These are phyloP conservation scores for Neosalanx taihuensis DNA, from an alignment of 2,797 vertebrate species.

Conservation along the genomic window DNA sequence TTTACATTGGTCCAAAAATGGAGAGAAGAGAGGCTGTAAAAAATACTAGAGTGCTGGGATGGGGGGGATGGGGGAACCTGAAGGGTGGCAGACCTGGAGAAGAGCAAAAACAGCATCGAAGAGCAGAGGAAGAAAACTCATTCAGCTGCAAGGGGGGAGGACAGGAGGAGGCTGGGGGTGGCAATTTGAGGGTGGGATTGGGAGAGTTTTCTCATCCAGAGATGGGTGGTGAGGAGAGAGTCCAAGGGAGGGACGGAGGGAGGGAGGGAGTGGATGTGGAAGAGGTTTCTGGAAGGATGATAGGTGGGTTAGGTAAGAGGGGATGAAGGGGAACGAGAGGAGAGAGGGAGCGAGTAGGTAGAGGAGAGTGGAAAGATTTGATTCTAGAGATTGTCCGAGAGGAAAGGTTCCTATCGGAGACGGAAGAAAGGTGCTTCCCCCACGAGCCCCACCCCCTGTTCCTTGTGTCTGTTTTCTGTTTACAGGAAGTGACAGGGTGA, in stretches of 20 bases:
- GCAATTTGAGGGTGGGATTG: not conserved
- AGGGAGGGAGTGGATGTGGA: slow-evolving; percentile 15
- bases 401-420: too few relatives aligned
- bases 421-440: not conserved
- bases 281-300: slow-evolving; percentile 21
- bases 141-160: too few relatives aligned
- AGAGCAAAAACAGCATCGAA: not conserved
- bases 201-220: not conserved
- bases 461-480: not conserved
- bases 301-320: not conserved
- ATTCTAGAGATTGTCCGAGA: too few relatives aligned
- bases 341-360: not conserved
- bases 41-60: too few relatives aligned
- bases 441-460: not conserved
- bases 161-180: not conserved
- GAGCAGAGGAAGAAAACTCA: too few relatives aligned
- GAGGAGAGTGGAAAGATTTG: too few relatives aligned
- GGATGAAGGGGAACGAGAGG: not conserved
- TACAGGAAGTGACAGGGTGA: not conserved
- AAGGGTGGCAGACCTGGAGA: not conserved
- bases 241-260: not conserved
- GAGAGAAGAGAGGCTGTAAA: too few relatives aligned
- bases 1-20: too few relatives aligned
- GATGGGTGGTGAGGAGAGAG: slow-evolving; percentile 4
- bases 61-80: not conserved